A percentile compares a stretch with the other conserved stretches of the same genome.
phyloP scores from a whole-genome alignment of 1,140 invertebrate genomes.

The Campoletis sonorensis region DNA sequence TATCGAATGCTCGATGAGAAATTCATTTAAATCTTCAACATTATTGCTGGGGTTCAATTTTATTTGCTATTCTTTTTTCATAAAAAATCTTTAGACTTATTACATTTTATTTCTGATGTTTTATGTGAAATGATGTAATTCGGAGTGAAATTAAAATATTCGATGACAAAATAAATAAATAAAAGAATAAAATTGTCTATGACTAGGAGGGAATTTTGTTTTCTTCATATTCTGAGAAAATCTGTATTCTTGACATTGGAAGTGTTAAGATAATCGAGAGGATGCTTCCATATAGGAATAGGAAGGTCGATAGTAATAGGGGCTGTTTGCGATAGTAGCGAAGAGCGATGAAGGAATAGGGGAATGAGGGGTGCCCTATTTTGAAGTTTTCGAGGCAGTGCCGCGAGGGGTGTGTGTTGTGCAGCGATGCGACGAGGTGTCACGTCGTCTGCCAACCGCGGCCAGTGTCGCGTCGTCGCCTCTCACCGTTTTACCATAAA shows the following conservation, averaged over 20 bases:
- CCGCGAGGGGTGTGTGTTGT: slow-evolving; percentile 18
- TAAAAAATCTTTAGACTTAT: too few species aligned
- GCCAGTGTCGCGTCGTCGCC: slow-evolving; percentile 15
- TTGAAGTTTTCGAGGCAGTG: slow-evolving; percentile 29
- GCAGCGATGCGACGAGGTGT: slow-evolving; percentile 40
- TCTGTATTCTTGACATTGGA: neutral
- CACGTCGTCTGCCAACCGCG: slow-evolving; percentile 41
- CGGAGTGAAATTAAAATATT: neutral
- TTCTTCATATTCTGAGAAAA: neutral
- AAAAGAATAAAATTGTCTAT: neutral
- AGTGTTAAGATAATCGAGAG: neutral
- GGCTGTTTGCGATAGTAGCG: slow-evolving; percentile 2
- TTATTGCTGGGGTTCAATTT: too few species aligned
- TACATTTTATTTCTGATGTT: too few species aligned
- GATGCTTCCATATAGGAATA: neutral
- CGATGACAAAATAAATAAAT: neutral
- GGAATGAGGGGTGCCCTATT: neutral
- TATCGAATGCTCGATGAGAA: too few species aligned
- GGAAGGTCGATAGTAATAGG: slow-evolving; percentile 10
- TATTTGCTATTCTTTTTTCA: too few species aligned
- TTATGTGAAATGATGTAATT: too few species aligned
- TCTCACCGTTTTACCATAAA: slow-evolving; percentile 54
- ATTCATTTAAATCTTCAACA: too few species aligned
- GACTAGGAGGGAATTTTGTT: neutral
- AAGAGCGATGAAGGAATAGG: neutral